phyloP scores from a whole-genome alignment of 2,113 vertebrate species.

The Oryctolagus cuniculus region mOryCun1.1 NC_091441.1:82286001-82286500 shows the following conservation, averaged over 20 bases:
- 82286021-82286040: background rate
- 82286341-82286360: background rate
- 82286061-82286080: conserved; percentile 6
- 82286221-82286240: conserved; percentile 16
- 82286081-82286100: conserved; percentile 50
- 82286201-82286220: background rate
- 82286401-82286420: background rate
- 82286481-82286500: background rate
- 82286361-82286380: background rate
- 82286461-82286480: background rate
- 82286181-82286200: background rate
- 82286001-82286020: conserved; percentile 24
- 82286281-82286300: conserved; percentile 32
- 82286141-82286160: conserved; percentile 6
- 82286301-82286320: background rate
- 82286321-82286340: background rate
- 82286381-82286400: background rate
- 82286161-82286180: background rate
- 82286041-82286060: conserved; percentile 14
- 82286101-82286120: conserved; percentile 1
- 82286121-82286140: conserved; percentile 3
- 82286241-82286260: background rate
- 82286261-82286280: conserved; percentile 5
- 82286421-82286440: background rate
- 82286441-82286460: background rate